Evolutionary conservation across 2,797 vertebrate species (phyloP), one percentile per base, ranked within the genome.

Genomic region (Pseudocheirus occidentalis): DNA sequence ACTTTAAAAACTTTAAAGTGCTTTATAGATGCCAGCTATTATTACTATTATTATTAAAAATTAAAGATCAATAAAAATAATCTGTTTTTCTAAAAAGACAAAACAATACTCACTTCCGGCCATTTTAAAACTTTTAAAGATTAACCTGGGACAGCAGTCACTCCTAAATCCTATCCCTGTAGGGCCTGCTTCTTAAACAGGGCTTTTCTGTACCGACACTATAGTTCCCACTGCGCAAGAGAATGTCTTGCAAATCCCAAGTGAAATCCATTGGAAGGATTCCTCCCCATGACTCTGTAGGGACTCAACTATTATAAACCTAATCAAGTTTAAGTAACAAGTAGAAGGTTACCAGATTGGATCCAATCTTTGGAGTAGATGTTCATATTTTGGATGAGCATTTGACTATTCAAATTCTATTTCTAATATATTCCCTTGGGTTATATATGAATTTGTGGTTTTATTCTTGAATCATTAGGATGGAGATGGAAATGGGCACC

Each of bases 401-500:
- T 56, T 21, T 27, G 6, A 28, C 34, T 54, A 55, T 16, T 92
- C 66, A 93, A 81, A 94, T 56, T 57, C 9, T 40, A 93, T 95
- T 96, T 94, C 40, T 93, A 93, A 57, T 57, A 14, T 14, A 34
- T 55, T 96, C 91, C 93, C 18, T 92, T 34, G 50, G 5, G 5
- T 91, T 89, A 24, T 90, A 1, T 90, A 91, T 95, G 40, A 94
- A 73, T 54, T 52, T 40, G 34, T 90, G 66, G 28, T 29, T 53
- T 55, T 55, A 13, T 55, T n/a, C 24, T 94, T 95, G 91, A 95
- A 81, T 96, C 97, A 95, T 96, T 93, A 99, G 99, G 95, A 98
- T 99, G 98, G 99, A 99, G 98, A 99, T 99, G 99, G 99, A 99
- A 98, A 99, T 99, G 99, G 99, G 99, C 55, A 99, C 99, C 97